Percentiles rank a stretch among this genome's conserved stretches.
Evolutionary conservation across 2,113 vertebrate species (phyloP).

Genomic region (Xenus cinereus): DNA sequence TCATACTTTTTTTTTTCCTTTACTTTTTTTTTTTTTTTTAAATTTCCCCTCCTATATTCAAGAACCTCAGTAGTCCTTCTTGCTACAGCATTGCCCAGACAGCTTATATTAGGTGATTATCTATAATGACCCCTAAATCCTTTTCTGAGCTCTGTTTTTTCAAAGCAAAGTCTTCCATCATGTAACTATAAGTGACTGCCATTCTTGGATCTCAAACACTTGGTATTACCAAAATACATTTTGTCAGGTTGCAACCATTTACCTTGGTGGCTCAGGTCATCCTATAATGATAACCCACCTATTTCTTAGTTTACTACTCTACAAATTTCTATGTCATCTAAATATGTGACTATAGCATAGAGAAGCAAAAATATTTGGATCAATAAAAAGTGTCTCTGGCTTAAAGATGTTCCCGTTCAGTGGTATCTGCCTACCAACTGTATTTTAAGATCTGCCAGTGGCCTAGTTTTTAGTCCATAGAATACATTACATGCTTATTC

Average conservation of each 20-base stretch:
- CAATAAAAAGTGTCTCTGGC: not conserved
- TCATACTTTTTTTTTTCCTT: not conserved
- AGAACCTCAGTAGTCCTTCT: slow-evolving; percentile 49
- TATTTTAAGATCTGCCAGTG: not conserved
- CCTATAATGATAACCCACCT: not conserved
- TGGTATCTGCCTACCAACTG: not conserved
- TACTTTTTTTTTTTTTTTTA: not conserved
- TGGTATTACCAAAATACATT: not conserved
- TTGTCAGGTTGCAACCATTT: not conserved
- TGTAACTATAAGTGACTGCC: not conserved
- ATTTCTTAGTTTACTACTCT: not conserved
- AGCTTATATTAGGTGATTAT: slow-evolving; percentile 60
- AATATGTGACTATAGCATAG: not conserved
- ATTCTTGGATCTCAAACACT: not conserved
- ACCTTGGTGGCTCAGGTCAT: not conserved
- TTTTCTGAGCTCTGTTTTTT: slow-evolving; percentile 46
- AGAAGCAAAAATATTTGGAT: not conserved
- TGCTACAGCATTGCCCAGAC: slow-evolving; percentile 37
- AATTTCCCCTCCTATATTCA: not conserved
- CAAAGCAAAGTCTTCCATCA: not conserved
- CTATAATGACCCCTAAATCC: slow-evolving; percentile 47
- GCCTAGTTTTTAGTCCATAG: not conserved
- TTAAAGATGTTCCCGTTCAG: not conserved
- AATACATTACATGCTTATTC: not conserved
- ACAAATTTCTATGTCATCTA: not conserved